Evolutionary conservation across 2,888 invertebrate species (phyloP).

Genomic region (Tetragonula carbonaria): DNA sequence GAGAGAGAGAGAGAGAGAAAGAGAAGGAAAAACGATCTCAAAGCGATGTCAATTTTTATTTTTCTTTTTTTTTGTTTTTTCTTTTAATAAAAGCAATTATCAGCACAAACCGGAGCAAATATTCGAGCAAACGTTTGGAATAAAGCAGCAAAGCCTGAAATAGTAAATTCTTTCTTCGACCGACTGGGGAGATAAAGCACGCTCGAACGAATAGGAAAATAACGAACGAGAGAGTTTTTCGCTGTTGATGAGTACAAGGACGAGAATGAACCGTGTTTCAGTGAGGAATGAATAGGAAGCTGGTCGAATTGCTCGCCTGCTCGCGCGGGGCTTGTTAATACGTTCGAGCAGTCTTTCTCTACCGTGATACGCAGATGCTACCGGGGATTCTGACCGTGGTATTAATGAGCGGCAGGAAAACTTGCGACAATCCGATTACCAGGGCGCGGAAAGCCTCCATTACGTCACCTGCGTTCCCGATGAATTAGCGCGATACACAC

Average conservation of each 20-base stretch:
- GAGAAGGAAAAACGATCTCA: neutral
- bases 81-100: neutral
- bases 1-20: too few species aligned
- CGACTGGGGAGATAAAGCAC: neutral
- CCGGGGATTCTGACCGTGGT: conserved; percentile 10
- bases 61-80: too few species aligned
- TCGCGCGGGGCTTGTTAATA: neutral
- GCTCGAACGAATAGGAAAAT: neutral
- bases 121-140: too few species aligned
- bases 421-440: conserved; percentile 35
- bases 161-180: neutral
- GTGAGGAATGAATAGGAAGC: neutral
- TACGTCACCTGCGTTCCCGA: neutral
- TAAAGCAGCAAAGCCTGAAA: neutral
- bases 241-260: too few species aligned
- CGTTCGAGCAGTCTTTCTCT: neutral
- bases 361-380: neutral
- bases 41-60: neutral
- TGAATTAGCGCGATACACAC: neutral
- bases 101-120: neutral
- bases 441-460: conserved; percentile 5
- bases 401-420: conserved; percentile 45
- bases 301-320: neutral
- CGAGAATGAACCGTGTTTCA: neutral
- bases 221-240: neutral